phyloP scores from a whole-genome alignment of 2,888 invertebrate genomes.

The Steinernema hermaphroditum region DNA sequence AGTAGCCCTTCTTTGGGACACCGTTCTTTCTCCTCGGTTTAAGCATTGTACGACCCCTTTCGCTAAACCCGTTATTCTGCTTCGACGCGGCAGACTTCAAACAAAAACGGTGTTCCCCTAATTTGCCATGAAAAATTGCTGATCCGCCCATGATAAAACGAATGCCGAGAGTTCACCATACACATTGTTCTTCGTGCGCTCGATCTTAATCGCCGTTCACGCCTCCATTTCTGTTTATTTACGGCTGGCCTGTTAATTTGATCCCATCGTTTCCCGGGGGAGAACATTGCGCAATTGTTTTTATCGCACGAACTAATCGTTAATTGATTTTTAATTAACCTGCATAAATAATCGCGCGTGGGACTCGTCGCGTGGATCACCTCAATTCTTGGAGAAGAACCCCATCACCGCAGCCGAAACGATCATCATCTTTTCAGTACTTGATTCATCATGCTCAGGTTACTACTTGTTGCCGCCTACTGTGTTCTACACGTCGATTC shows the following conservation, averaged over 20 bases:
- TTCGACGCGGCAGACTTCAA: no score
- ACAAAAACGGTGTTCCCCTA: no score
- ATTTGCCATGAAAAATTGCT: no score
- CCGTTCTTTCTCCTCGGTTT: no score
- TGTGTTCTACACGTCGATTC: not conserved
- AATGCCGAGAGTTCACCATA: no score
- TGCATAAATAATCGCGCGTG: constrained; percentile 13
- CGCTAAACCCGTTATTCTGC: no score
- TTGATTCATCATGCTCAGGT: not conserved
- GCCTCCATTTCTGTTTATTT: not conserved
- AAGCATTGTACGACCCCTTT: no score
- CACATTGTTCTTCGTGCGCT: no score
- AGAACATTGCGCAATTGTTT: constrained; percentile 2
- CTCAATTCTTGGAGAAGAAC: constrained; percentile 4
- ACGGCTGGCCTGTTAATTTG: constrained; percentile 11
- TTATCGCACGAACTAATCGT: not conserved
- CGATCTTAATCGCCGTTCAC: no score
- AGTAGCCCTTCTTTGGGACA: no score
- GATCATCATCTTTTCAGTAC: not conserved
- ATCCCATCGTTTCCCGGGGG: not conserved
- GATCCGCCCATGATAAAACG: no score
- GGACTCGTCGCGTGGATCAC: not conserved
- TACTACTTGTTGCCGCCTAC: not conserved
- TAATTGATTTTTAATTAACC: constrained; percentile 24
- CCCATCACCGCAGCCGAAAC: not conserved